Percentiles rank a stretch among this genome's conserved stretches.
Conservation (phyloP, 1,140 invertebrate genomes). For the Drosophila jambulina region DNA sequence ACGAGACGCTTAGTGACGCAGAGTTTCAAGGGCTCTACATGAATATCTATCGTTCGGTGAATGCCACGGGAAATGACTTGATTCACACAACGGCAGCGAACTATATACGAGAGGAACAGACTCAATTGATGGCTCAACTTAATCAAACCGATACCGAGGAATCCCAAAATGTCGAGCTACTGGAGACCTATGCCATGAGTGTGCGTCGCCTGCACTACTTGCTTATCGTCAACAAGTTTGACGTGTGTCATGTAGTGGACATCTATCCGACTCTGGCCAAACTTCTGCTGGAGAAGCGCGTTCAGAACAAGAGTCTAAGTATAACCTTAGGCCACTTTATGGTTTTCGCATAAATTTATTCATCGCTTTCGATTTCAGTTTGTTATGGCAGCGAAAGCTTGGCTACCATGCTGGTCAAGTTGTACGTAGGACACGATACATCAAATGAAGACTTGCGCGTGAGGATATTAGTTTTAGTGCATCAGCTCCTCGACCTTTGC, state of each 20-base stretch:
- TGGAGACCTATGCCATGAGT: slow-evolving; percentile 18
- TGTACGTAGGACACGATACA: slow-evolving; percentile 4
- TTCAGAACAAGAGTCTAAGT: slow-evolving; percentile 31
- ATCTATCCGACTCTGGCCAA: slow-evolving; percentile 35
- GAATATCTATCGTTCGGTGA: slow-evolving; percentile 36
- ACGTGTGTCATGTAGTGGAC: slow-evolving; percentile 9
- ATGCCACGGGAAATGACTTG: slow-evolving; percentile 40
- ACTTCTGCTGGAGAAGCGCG: slow-evolving; percentile 16
- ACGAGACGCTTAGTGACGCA: slow-evolving; percentile 33
- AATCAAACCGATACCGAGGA: background rate
- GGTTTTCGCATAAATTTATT: background rate
- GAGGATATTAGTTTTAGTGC: slow-evolving; percentile 4
- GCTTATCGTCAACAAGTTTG: slow-evolving; percentile 37
- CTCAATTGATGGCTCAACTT: slow-evolving; percentile 9
- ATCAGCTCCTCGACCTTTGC: slow-evolving; percentile 37
- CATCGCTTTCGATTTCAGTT: slow-evolving; percentile 13
- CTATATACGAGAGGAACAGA: slow-evolving; percentile 23
- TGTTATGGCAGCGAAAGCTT: slow-evolving; percentile 56
- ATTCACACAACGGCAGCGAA: slow-evolving; percentile 14
- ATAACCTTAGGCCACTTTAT: background rate
- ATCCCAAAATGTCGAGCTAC: background rate
- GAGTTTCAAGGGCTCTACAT: slow-evolving; percentile 41
- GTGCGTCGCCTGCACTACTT: slow-evolving; percentile 38
- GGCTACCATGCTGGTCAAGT: slow-evolving; percentile 43
- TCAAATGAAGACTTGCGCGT: background rate